Evolutionary conservation across 2,113 vertebrate species (phyloP).

Genomic region (Scortum barcoo): DNA sequence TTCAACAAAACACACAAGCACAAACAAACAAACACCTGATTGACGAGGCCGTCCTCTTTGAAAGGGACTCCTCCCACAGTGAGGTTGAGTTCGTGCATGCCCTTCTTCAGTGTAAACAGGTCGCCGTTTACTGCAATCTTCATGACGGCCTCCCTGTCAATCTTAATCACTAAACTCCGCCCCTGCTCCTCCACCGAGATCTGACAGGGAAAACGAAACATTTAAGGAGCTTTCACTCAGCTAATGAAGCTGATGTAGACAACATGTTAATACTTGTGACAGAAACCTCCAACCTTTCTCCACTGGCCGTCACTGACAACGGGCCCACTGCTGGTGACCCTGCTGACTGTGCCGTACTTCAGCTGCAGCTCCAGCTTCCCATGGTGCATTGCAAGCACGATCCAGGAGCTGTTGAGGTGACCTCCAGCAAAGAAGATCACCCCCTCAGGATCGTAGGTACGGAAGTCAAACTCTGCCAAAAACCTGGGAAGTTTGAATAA

Average conservation of each 20-base stretch:
- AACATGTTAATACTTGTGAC: background rate
- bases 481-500: conserved; percentile 72
- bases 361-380: conserved; percentile 95
- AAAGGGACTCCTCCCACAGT: conserved; percentile 97
- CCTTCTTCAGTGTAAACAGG: conserved; percentile 90
- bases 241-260: background rate
- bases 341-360: conserved; percentile 88
- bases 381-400: conserved; percentile 90
- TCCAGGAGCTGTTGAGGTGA: conserved; percentile 92
- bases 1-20: conserved; percentile 13
- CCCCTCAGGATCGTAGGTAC: conserved; percentile 94
- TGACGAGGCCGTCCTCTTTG: conserved; percentile 87
- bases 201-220: conserved; percentile 73
- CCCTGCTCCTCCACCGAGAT: conserved; percentile 96
- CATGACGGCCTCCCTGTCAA: conserved; percentile 97
- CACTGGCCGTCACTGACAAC: conserved; percentile 92
- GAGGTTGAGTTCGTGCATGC: conserved; percentile 94
- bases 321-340: conserved; percentile 93
- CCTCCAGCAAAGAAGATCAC: conserved; percentile 97
- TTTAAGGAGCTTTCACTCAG: background rate
- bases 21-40: conserved; percentile 81
- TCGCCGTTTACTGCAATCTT: conserved; percentile 94
- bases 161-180: conserved; percentile 92
- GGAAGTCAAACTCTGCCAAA: conserved; percentile 95
- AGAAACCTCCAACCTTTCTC: conserved; percentile 88